phyloP scores from a whole-genome alignment of 1,140 invertebrate genomes.

The Pseudomyrmex sp. region DNA sequence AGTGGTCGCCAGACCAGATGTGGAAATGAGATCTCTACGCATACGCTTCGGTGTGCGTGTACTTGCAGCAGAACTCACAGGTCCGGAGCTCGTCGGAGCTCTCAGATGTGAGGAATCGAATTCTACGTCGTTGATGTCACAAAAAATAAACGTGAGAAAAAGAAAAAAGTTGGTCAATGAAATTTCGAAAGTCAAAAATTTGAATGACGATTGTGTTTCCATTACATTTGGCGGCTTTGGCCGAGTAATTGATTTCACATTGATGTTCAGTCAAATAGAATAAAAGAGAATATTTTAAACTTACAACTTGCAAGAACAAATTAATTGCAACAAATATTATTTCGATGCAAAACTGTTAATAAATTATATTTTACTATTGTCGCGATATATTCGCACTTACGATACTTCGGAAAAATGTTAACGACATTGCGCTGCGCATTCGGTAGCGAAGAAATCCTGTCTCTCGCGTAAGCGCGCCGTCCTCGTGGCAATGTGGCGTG shows the following conservation, averaged over 20 bases:
- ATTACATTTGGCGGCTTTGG: not conserved
- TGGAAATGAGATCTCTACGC: constrained; percentile 34
- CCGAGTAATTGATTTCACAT: no score
- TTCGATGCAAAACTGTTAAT: not conserved
- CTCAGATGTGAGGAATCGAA: constrained; percentile 39
- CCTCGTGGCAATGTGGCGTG: constrained; percentile 41
- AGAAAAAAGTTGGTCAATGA: not conserved
- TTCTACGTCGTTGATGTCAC: constrained; percentile 20
- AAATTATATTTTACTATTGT: not conserved
- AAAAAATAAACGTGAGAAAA: not conserved
- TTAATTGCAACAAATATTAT: no score
- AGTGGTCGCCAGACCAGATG: constrained; percentile 35
- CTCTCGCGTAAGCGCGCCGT: constrained; percentile 45
- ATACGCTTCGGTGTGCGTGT: constrained; percentile 20
- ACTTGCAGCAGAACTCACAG: not conserved
- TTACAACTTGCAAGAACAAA: no score
- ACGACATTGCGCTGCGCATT: constrained; percentile 13
- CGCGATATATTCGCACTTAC: constrained; percentile 28
- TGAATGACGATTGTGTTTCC: no score
- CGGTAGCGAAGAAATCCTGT: constrained; percentile 14
- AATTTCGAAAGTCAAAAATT: no score
- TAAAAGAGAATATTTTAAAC: no score
- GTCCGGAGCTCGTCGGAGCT: constrained; percentile 34
- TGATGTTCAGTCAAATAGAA: no score
- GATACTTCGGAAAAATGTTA: constrained; percentile 63